Evolutionary conservation across 2,888 invertebrate genomes (phyloP).

Genomic region (Idaea biselata): DNA sequence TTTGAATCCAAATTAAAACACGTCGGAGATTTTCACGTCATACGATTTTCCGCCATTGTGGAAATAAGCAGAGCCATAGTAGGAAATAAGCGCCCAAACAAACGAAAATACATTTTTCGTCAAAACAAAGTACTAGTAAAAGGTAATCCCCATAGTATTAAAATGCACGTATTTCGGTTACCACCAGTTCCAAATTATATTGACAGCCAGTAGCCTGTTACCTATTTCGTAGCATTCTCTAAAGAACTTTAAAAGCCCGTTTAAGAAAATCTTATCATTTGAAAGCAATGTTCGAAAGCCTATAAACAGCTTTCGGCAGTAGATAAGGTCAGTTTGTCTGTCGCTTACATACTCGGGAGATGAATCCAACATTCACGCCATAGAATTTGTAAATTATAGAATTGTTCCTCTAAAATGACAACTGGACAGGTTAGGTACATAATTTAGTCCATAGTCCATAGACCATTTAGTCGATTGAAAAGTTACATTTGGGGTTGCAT

Average conservation of each 20-base stretch:
- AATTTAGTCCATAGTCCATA: too few species aligned
- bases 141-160: too few species aligned
- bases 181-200: background rate
- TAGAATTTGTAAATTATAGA: constrained; percentile 37
- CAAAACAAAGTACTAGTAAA: background rate
- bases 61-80: too few species aligned
- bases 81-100: too few species aligned
- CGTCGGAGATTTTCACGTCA: too few species aligned
- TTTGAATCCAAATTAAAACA: too few species aligned
- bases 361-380: constrained; percentile 66
- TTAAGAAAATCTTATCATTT: constrained; percentile 43
- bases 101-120: too few species aligned
- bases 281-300: constrained; percentile 25
- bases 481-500: too few species aligned
- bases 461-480: too few species aligned
- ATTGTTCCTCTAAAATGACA: constrained; percentile 4
- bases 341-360: constrained; percentile 59
- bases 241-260: constrained; percentile 22
- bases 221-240: background rate
- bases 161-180: background rate
- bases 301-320: constrained; percentile 28
- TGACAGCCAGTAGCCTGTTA: constrained; percentile 33
- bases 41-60: too few species aligned
- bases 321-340: constrained; percentile 40
- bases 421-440: too few species aligned